Evolutionary conservation across 2,888 invertebrate genomes (phyloP), one percentile per base, ranked within the genome.

Genomic region (Lepeophtheirus nordmannii): DNA sequence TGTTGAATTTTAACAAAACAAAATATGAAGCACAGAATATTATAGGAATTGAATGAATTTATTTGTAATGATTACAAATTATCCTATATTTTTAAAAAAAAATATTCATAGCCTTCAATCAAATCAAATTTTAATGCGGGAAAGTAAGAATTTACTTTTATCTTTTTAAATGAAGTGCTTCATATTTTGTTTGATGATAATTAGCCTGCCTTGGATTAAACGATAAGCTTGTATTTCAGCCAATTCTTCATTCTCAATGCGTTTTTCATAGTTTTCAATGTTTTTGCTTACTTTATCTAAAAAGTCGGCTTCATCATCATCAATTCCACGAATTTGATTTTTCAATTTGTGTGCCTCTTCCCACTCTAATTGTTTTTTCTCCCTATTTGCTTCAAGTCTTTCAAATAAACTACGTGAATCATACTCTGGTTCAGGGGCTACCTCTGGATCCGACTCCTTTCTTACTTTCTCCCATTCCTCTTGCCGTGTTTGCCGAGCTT

Each of bases 391-490:
- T 75, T 94, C 87, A 12, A 98, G 79, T 17, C 90, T 82, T 64
- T 94, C 92, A 76, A 82, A 98, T n/a, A 98, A 77, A 7, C 92
- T 89, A 70, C 96, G 79, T 1, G 81, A 81, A 74, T 94, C 93
- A 70, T 85, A 83, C 1, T 81, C 78, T 72, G 89, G 89, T 72
- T 91, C 94, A 0, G 96, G 96, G 10, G 85, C 86, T 75, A 89
- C 89, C 78, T 84, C 70, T 11, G 96, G 94, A 74, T 96, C 87
- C 71, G 90, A 89, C 39, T 89, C 85, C 68, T 86, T 85, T 70
- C 97, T 81, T 0, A 93, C 93, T 78, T 85, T 87, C 72, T 96
- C 93, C 96, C 96, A 96, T 82, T 96, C 93, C 75, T 91, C 90
- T 75, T 96, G 96, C 2, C 93, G 81, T 69, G 82, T 79, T 72